Percentiles rank a stretch among this genome's conserved stretches.
phyloP scores from a whole-genome alignment of 35 echinoderm and acorn worm genomes.

The Heliocidaris erythrogramma region DNA sequence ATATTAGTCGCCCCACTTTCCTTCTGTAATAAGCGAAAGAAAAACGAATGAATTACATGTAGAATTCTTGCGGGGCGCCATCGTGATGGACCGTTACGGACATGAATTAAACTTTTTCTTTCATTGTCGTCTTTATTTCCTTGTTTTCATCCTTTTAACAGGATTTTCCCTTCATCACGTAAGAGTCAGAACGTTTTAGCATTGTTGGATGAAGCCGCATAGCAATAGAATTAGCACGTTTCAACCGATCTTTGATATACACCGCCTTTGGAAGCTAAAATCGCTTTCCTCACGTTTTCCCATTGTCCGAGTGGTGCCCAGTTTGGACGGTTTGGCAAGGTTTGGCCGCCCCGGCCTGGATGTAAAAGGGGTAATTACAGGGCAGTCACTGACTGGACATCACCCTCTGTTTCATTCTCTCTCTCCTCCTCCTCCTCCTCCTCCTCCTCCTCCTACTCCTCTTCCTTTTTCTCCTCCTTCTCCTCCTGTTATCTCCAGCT shows the following conservation, averaged over 20 bases:
- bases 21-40: not conserved
- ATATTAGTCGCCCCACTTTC: too few species aligned
- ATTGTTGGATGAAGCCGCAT: not conserved
- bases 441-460: too few species aligned
- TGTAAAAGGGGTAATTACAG: not conserved
- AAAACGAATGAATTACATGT: not conserved
- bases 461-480: too few species aligned
- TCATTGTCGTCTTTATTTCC: not conserved
- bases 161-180: not conserved
- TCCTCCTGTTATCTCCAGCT: too few species aligned
- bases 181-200: not conserved
- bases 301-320: not conserved
- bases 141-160: not conserved
- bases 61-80: not conserved
- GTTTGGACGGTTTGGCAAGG: not conserved
- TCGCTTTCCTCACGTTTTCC: not conserved
- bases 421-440: too few species aligned
- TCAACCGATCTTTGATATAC: not conserved
- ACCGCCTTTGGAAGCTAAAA: not conserved
- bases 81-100: not conserved
- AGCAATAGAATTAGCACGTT: not conserved
- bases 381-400: not conserved
- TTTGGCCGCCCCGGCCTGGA: too few species aligned
- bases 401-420: not conserved
- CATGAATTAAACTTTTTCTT: not conserved